Evolutionary conservation across 1,140 invertebrate genomes (phyloP), one percentile per base, ranked within the genome.

Genomic region (Ylistrum balloti): DNA sequence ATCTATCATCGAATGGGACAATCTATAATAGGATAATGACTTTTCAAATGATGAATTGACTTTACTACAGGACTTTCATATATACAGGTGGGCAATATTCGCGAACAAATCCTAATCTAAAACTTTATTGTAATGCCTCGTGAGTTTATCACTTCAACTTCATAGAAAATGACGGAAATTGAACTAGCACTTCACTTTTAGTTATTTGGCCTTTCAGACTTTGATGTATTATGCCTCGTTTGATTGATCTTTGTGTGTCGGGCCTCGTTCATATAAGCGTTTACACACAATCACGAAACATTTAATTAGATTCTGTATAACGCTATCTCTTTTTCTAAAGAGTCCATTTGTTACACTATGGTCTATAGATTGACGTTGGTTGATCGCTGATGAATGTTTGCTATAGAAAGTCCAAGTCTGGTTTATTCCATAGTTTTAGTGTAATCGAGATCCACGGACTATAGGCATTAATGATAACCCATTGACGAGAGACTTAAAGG

Each of bases 301-400:
- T 74, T 74, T 74, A 74, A 74, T 74, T n/a, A 74, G n/a, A 74
- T 74, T 74, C 56, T 74, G 28, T 74, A 74, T 74, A 74, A 74
- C 56, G 9, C 56, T 74, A 74, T 74, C 56, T 74, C n/a, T 74
- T n/a, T 74, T 74, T 74, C 56, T 74, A 74, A 74, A 74, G 56
- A 74, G 56, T 74, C 56, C 56, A 74, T 74, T 74, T 74, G n/a
- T n/a, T n/a, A 28, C 56, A 74, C 5, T n/a, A 74, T 74, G 56
- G 56, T 74, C 56, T 74, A 74, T 74, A 28, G 56, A 74, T 74
- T 74, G 13, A 5, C 56, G 56, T 28, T 28, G 56, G 56, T 74
- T 74, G 56, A 74, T 74, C 56, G 56, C 9, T 7, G n/a, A 74
- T 74, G 56, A 74, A 74, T 74, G 28, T 74, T 74, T 74, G 15